phyloP scores from a whole-genome alignment of 92 coral and sea anemone species.

The Phenganax marumi region DNA sequence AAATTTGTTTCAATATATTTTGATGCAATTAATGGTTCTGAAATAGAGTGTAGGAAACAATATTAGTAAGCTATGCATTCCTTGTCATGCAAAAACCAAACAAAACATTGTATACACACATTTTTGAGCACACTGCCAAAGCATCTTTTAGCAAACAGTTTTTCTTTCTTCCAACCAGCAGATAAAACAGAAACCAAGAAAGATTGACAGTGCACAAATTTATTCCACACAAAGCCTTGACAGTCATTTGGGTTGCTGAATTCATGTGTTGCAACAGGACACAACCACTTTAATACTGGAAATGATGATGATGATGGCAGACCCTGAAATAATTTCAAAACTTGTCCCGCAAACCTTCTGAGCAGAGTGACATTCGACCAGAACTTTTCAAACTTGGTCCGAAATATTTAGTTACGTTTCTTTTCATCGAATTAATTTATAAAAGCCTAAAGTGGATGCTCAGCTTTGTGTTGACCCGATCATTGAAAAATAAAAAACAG shows the following conservation, averaged over 20 bases:
- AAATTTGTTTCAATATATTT: constrained; percentile 73
- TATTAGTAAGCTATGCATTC: neutral
- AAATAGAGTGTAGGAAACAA: neutral
- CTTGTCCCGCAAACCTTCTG: no score
- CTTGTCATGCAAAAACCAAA: neutral
- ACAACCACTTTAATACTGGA: constrained; percentile 24
- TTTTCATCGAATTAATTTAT: no score
- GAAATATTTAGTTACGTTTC: no score
- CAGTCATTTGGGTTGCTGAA: constrained; percentile 18
- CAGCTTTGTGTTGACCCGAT: no score
- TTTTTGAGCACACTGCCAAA: neutral
- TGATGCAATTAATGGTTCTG: constrained; percentile 77
- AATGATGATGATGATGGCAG: constrained; percentile 11
- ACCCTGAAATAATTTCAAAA: no score
- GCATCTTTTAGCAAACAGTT: neutral
- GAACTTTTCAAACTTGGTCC: no score
- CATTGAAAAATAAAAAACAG: no score
- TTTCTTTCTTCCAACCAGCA: neutral
- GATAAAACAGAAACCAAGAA: constrained; percentile 11
- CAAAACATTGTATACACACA: neutral
- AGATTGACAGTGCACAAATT: constrained; percentile 3
- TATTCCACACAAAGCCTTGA: constrained; percentile 16
- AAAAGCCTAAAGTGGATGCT: no score
- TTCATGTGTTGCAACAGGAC: neutral
- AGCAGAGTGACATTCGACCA: no score